A percentile compares a stretch with the other conserved stretches of the same genome.
Conservation (phyloP, 2,888 invertebrate genomes). For the Chydorus sphaericus region DNA sequence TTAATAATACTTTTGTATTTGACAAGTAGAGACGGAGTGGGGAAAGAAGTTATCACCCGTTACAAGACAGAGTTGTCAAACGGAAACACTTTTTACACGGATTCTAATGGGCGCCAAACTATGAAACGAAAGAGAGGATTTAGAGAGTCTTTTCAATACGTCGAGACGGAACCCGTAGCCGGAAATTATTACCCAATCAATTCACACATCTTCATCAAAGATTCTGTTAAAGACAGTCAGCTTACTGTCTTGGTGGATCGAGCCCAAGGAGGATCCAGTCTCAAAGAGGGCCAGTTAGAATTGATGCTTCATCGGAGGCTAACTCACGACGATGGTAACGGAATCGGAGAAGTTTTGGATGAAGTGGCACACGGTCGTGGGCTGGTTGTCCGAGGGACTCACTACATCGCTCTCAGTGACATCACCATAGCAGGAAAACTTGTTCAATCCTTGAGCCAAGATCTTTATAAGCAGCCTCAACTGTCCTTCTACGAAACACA, state of each 20-base stretch:
- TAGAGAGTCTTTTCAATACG: slow-evolving; percentile 33
- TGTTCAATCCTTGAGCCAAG: neutral
- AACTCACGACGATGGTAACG: too few species aligned
- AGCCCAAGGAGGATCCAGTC: slow-evolving; percentile 64
- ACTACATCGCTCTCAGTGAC: neutral
- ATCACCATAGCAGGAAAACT: neutral
- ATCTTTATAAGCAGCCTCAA: too few species aligned
- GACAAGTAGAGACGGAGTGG: slow-evolving; percentile 24
- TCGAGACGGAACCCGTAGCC: slow-evolving; percentile 30
- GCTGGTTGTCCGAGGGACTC: neutral
- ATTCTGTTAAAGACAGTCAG: too few species aligned
- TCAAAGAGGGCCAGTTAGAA: slow-evolving; percentile 58
- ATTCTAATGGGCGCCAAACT: slow-evolving; percentile 39
- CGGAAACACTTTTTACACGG: slow-evolving; percentile 34
- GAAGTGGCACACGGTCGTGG: too few species aligned
- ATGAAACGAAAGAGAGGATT: slow-evolving; percentile 23
- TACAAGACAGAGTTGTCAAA: slow-evolving; percentile 28
- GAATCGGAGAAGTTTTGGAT: too few species aligned
- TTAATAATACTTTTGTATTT: neutral
- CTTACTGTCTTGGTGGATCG: slow-evolving; percentile 40
- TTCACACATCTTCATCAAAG: slow-evolving; percentile 27
- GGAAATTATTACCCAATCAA: slow-evolving; percentile 41
- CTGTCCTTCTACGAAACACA: too few species aligned
- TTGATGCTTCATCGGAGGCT: too few species aligned
- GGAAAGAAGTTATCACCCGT: slow-evolving; percentile 35